Evolutionary conservation across 2,888 invertebrate genomes (phyloP).

Genomic region (Plagiodera versicolora): DNA sequence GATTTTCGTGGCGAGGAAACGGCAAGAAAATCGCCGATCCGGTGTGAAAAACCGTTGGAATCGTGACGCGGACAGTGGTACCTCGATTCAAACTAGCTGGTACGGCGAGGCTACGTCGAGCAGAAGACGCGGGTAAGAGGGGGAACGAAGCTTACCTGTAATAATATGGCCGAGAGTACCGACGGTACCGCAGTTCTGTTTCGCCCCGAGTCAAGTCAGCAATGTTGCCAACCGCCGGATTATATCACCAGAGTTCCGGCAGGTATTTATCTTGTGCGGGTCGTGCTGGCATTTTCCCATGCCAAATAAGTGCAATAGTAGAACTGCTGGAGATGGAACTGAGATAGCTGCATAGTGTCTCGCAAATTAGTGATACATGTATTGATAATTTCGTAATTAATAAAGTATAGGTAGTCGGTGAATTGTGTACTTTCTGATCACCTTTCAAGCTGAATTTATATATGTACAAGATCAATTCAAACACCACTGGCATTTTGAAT

Average conservation of each 20-base stretch:
- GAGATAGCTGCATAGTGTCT: no score
- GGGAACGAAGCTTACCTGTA: slow-evolving; percentile 34
- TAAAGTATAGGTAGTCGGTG: no score
- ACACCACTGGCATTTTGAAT: no score
- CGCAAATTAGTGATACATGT: no score
- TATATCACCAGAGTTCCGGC: neutral
- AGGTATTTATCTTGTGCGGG: neutral
- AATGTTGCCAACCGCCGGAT: neutral
- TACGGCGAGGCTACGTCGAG: slow-evolving; percentile 37
- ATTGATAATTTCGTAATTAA: no score
- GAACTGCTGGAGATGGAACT: no score
- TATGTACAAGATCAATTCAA: no score
- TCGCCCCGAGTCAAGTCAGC: slow-evolving; percentile 8
- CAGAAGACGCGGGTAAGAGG: slow-evolving; percentile 34
- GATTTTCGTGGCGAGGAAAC: neutral
- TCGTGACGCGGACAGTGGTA: slow-evolving; percentile 25
- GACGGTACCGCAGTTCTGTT: slow-evolving; percentile 16
- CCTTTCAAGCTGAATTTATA: no score
- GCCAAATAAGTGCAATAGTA: no score
- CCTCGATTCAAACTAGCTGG: slow-evolving; percentile 40
- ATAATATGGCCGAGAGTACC: no score
- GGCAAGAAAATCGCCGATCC: slow-evolving; percentile 1
- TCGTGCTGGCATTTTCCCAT: no score
- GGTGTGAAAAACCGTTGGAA: slow-evolving; percentile 26
- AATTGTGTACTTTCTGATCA: no score